Evolutionary conservation across 2,888 invertebrate genomes (phyloP), one percentile per base, ranked within the genome.

Genomic region (Thysanoteuthis rhombus): DNA sequence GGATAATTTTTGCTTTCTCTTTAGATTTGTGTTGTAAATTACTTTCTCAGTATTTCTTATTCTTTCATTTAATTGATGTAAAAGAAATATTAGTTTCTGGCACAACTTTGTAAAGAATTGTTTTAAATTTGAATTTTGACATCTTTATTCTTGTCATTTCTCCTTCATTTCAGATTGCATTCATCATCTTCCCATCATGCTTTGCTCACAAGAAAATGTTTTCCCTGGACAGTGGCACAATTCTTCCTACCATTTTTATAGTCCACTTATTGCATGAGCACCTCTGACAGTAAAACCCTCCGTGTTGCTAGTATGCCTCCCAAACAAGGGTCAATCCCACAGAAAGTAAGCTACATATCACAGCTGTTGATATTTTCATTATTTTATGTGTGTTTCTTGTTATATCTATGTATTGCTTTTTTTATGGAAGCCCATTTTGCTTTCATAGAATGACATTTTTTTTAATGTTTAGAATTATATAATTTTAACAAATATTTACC

Each of bases 251-350:
- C 75, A 75, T 75, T 75, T 75, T 75, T 36, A 36, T 75, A 75
- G n/a, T 75, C 75, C 75, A 75, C n/a, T 75, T 75, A 75, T 75
- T 75, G 75, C 75, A 75, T 75, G 75, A 75, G 75, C 75, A 75
- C 75, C 19, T 75, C n/a, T 75, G 75, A 75, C n/a, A 10, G n/a
- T 75, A 75, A 75, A 75, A 52, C 1, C 25, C 75, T 4, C 75
- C 8, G 28, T 75, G 75, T 75, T 75, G 75, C 25, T 75, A 75
- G 36, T 75, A 75, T 75, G 75, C 75, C 75, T 75, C 75, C 75
- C 36, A 75, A 75, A 75, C 75, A 75, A 75, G 75, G 75, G 10
- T 75, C 75, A 19, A 10, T 36, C 36, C 75, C n/a, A 36, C 75
- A 75, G 75, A 75, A 75, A 75, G 75, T 75, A 75, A 75, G 75